These are phyloP conservation scores for Macrotus californicus DNA, from an alignment of 2,113 vertebrate genomes.

Conservation along the genomic window DNA sequence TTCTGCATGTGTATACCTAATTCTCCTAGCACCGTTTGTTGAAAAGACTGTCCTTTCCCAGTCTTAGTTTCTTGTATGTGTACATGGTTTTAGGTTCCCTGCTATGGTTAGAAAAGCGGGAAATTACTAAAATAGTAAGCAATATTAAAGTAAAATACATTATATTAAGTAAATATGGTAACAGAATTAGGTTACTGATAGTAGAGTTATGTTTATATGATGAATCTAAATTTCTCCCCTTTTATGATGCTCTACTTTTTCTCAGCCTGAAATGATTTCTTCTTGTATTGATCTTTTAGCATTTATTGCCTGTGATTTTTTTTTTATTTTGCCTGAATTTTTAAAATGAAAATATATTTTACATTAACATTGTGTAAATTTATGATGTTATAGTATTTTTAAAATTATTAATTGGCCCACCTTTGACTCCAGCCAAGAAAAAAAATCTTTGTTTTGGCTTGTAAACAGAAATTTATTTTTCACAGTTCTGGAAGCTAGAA, in stretches of 20 bases:
- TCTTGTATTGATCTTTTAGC: neutral
- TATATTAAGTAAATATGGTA: neutral
- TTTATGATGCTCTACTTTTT: neutral
- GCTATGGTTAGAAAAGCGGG: neutral
- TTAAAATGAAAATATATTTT: neutral
- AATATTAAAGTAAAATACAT: neutral
- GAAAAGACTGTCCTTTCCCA: neutral
- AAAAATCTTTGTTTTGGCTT: neutral
- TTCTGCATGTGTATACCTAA: neutral
- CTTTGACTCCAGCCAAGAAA: neutral
- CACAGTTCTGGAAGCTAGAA: neutral
- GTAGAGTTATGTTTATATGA: neutral
- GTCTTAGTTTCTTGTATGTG: neutral
- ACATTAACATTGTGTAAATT: neutral
- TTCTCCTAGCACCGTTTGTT: neutral
- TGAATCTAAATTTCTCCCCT: neutral
- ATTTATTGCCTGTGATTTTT: neutral
- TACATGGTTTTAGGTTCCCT: neutral
- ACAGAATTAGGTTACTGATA: neutral
- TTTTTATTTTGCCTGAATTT: neutral
- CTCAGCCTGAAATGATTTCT: neutral
- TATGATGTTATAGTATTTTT: neutral
- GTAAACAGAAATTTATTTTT: neutral
- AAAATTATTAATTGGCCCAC: neutral
- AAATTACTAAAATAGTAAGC: slow-evolving; percentile 1